phyloP scores from a whole-genome alignment of 1,140 invertebrate genomes.

The Nasonia longicornis region DNA sequence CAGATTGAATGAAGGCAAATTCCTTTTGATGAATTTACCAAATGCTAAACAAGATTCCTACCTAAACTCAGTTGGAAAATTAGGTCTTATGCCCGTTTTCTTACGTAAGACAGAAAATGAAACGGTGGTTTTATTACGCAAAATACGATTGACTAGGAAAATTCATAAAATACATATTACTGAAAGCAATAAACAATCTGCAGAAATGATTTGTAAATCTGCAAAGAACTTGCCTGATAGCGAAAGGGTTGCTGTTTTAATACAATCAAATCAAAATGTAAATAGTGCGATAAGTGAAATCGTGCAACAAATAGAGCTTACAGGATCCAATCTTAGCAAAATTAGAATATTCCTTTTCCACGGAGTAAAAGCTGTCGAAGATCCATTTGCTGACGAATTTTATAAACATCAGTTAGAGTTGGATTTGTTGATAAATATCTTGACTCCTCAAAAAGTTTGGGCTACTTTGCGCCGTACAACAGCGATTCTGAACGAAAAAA shows the following conservation, averaged over 20 bases:
- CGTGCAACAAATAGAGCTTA: slow-evolving; percentile 76
- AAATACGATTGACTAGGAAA: slow-evolving; percentile 47
- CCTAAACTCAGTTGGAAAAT: slow-evolving; percentile 51
- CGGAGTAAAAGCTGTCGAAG: slow-evolving; percentile 71
- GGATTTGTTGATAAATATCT: slow-evolving; percentile 82
- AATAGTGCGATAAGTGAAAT: slow-evolving; percentile 69
- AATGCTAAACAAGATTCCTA: slow-evolving; percentile 35
- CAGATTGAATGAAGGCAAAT: slow-evolving; percentile 60
- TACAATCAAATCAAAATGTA: slow-evolving; percentile 41
- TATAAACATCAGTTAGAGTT: slow-evolving; percentile 73
- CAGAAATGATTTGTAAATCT: too few species aligned
- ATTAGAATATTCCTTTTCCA: slow-evolving; percentile 72
- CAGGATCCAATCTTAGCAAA: slow-evolving; percentile 68
- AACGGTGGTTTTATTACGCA: slow-evolving; percentile 55
- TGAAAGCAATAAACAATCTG: too few species aligned
- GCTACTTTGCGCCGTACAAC: slow-evolving; percentile 79
- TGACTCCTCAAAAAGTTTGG: slow-evolving; percentile 74
- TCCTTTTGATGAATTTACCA: slow-evolving; percentile 60
- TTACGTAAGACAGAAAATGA: slow-evolving; percentile 51
- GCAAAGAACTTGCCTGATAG: slow-evolving; percentile 1
- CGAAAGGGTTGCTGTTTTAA: slow-evolving; percentile 67
- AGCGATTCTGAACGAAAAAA: slow-evolving; percentile 65
- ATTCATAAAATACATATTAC: slow-evolving; percentile 52
- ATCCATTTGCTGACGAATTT: slow-evolving; percentile 64
- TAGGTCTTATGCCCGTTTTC: slow-evolving; percentile 54